A percentile compares a stretch with the other conserved stretches of the same genome.
These are phyloP conservation scores for Loriculus beryllinus DNA, from an alignment of 2,797 vertebrate species.

Conservation along the genomic window DNA sequence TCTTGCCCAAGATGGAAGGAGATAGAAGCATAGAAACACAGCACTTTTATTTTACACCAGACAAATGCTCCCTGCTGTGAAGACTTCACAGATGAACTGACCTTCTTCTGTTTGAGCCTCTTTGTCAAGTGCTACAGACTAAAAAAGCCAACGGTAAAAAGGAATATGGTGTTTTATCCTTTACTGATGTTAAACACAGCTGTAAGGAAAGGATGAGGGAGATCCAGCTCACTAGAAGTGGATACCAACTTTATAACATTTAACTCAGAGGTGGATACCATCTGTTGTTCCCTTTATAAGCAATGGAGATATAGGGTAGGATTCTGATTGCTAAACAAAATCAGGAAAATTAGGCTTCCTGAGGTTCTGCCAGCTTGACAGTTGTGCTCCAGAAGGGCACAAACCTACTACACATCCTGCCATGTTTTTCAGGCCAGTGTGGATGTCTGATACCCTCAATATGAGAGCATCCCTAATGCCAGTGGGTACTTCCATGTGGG, in stretches of 20 bases:
- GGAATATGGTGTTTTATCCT: neutral
- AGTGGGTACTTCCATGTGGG: neutral
- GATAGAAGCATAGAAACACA: neutral
- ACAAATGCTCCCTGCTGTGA: neutral
- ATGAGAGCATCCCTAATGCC: neutral
- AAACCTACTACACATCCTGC: neutral
- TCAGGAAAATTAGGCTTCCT: neutral
- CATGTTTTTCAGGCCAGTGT: neutral
- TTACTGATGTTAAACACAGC: neutral
- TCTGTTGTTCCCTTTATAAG: neutral
- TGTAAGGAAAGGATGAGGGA: neutral
- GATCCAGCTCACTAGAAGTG: neutral
- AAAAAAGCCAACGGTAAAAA: neutral
- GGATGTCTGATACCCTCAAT: neutral
- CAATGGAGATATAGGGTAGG: neutral
- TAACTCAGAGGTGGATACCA: neutral
- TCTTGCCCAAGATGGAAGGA: neutral
- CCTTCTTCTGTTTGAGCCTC: neutral
- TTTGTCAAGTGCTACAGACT: neutral
- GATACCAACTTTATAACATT: accelerated
- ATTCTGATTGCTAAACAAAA: neutral
- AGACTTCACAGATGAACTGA: neutral
- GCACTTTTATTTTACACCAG: neutral
- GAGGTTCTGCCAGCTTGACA: neutral
- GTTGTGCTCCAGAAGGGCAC: neutral